phyloP scores from a whole-genome alignment of 2,888 invertebrate species.

The Busseola fusca region DNA sequence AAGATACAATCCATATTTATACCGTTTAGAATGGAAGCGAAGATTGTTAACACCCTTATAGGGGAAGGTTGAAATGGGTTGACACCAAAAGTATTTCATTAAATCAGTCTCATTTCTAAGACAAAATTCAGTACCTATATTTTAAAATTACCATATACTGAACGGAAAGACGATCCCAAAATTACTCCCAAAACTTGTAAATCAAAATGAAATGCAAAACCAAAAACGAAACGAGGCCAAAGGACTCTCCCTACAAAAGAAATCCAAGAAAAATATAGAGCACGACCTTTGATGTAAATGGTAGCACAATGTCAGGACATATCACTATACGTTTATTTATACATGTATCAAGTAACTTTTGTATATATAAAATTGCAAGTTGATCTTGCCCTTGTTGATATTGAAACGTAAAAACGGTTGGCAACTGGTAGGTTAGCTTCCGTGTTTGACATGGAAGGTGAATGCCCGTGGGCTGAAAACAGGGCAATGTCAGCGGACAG shows the following conservation, averaged over 20 bases:
- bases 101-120: not conserved
- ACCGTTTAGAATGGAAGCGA: not conserved
- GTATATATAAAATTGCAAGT: constrained; percentile 53
- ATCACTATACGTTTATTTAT: constrained; percentile 21
- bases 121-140: not conserved
- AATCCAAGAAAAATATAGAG: constrained; percentile 37
- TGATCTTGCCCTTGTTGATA: constrained; percentile 70
- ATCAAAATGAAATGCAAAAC: not conserved
- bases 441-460: constrained; percentile 75
- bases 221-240: not conserved
- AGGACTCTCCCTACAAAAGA: not conserved
- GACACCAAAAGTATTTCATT: not conserved
- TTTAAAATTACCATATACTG: not conserved
- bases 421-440: constrained; percentile 65
- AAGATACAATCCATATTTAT: not conserved
- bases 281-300: constrained; percentile 56
- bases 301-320: constrained; percentile 62
- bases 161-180: not conserved
- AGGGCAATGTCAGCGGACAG: constrained; percentile 81
- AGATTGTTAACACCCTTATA: not conserved
- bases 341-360: constrained; percentile 53
- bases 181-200: not conserved
- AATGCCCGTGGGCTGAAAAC: constrained; percentile 77
- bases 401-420: constrained; percentile 62
- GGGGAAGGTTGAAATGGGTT: not conserved